These are phyloP conservation scores for Stenurella melanura DNA, from an alignment of 2,888 invertebrate genomes.

Conservation along the genomic window DNA sequence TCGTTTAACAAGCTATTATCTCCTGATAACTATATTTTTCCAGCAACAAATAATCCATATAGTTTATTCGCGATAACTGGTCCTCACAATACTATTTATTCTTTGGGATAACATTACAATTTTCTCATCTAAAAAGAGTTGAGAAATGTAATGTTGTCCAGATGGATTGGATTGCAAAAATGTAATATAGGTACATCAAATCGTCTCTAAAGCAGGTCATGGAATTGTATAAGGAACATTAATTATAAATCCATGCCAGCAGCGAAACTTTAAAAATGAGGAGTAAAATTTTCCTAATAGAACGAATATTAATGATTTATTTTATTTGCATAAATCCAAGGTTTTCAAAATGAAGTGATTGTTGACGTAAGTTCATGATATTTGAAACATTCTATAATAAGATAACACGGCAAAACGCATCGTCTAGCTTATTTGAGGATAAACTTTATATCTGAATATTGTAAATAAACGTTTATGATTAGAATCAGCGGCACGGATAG, in stretches of 20 bases:
- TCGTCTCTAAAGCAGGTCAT: slow-evolving; percentile 25
- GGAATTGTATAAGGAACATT: slow-evolving; percentile 22
- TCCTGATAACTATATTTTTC: too few species aligned
- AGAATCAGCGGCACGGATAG: neutral
- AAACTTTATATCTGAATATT: too few species aligned
- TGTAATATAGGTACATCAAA: slow-evolving; percentile 10
- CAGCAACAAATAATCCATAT: too few species aligned
- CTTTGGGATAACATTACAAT: too few species aligned
- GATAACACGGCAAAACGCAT: neutral
- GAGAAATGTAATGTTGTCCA: neutral
- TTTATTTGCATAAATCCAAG: slow-evolving; percentile 26
- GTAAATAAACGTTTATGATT: neutral
- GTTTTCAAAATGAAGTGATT: slow-evolving; percentile 13
- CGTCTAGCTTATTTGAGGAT: too few species aligned
- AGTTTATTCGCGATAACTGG: too few species aligned
- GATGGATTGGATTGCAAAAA: slow-evolving; percentile 9
- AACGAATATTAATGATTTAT: slow-evolving; percentile 27
- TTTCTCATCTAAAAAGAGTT: neutral
- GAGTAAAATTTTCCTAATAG: slow-evolving; percentile 28
- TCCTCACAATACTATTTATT: too few species aligned
- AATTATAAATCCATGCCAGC: slow-evolving; percentile 26
- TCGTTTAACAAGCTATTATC: too few species aligned
- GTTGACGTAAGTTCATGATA: neutral
- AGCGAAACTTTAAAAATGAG: slow-evolving; percentile 16
- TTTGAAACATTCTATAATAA: neutral